Evolutionary conservation across 2,797 vertebrate species (phyloP), one percentile per base, ranked within the genome.

Genomic region (Eulemur mongoz): DNA sequence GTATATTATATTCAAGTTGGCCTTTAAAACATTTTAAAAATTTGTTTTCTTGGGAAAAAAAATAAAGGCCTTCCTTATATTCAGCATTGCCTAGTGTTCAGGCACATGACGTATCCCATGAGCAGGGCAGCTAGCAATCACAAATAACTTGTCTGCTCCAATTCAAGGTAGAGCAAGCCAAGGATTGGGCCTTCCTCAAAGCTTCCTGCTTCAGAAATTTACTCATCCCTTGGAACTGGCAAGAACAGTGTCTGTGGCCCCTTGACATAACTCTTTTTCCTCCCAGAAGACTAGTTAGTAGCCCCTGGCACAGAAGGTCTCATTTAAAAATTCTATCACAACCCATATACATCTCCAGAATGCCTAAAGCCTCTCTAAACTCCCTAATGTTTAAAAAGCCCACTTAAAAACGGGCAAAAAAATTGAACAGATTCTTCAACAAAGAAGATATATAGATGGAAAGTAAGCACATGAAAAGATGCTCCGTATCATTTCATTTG

Each of bases 241-340:
- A 32, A 92, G n/a, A 54, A 69, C 25, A 61, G n/a, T 69, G 17
- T 54, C 17, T 85, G 15, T 54, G 61, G 27, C 30, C 13, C 67
- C 61, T 54, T 40, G 61, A 63, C 25, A 70, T 67, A 43, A 43
- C 2, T 22, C 35, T 27, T 70, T 25, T 78, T 87, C 63, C 23
- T 73, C 38, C 27, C 57, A 38, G n/a, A 69, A 84, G 7, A 73
- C 3, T 52, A 78, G 43, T 27, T 80, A 40, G 38, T 67, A 52
- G 76, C 8, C 38, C 3, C 35, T 87, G 40, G 52, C n/a, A 59
- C 43, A 83, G 27, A 93, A 69, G 38, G 25, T 32, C 70, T 48
- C 13, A 59, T 88, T 88, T 95, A 43, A 93, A 90, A 76, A 89
- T 59, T n/a, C 9, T 52, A 82, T 45, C 54, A 80, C 32, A 91